phyloP scores from a whole-genome alignment of 2,113 vertebrate species.

The Crocuta crocuta region DNA sequence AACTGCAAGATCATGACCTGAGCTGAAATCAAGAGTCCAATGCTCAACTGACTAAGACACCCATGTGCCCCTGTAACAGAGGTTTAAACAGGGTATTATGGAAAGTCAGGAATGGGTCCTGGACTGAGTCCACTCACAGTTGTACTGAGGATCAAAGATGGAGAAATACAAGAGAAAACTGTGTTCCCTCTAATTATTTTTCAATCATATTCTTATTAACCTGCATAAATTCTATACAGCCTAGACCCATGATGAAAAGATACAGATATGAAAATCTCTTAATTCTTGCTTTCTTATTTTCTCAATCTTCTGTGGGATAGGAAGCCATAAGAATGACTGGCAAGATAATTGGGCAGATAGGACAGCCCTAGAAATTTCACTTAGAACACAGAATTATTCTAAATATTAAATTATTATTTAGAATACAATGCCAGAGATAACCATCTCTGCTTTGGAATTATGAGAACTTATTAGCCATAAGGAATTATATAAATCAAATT shows the following conservation, averaged over 20 bases:
- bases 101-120: neutral
- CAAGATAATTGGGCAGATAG: neutral
- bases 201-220: neutral
- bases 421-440: neutral
- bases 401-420: slow-evolving; percentile 31
- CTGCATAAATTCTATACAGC: neutral
- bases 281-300: neutral
- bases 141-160: neutral
- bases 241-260: neutral
- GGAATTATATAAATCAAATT: neutral
- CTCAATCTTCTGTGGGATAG: neutral
- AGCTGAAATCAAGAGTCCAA: too few species aligned
- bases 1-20: too few species aligned
- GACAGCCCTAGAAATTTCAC: neutral
- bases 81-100: neutral
- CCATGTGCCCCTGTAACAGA: neutral
- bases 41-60: too few species aligned
- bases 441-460: neutral
- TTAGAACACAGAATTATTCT: neutral
- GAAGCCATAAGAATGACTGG: neutral
- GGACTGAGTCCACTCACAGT: neutral
- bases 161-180: slow-evolving; percentile 45
- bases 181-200: neutral
- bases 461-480: neutral
- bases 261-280: neutral